Evolutionary conservation across 2,888 invertebrate species (phyloP), one percentile per base, ranked within the genome.

Genomic region (Antheraea yamamai): DNA sequence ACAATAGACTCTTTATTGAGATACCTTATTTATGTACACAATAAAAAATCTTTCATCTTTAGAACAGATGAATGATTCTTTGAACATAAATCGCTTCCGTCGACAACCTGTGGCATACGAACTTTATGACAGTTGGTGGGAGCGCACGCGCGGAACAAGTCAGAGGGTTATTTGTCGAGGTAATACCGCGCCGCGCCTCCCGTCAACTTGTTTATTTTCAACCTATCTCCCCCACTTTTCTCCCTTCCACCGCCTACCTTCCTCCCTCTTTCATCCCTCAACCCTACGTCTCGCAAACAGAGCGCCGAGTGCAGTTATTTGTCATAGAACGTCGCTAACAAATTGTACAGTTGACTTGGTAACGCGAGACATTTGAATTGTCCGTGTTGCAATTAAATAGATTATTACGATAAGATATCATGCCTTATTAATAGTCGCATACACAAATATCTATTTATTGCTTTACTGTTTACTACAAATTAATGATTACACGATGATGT

Each of bases 141-240:
- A 10, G 84, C 83, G 85, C 85, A 83, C 84, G 85, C 83, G 52
- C 80, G 72, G 47, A 75, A 73, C 76, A 68, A 74, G 78, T 76
- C 78, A 78, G 81, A 78, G 79, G 76, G 80, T 81, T 81, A 83
- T 84, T 84, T 81, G 83, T 81, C 80, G 76, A 70, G 74, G 74
- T 76, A 75, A 78, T 76, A 73, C 73, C 75, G 70, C 78, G 80
- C 73, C 75, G 70, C 78, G 80, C 79, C 79, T 82, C 77, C 79
- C 79, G 79, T 77, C 76, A 80, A 84, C 82, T 85, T 86, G 85
- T 85, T 87, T 86, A 86, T 86, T 87, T 84, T 82, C 55, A 51
- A 73, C 73, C 64, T 83, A 39, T 39, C 35, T 39, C 35, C 70
- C 68, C n/a, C n/a, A 3, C 23, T 18, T 64, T 16, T 10, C 20